Conservation (phyloP, 2,888 invertebrate species). For the Andrena hattorfiana region DNA sequence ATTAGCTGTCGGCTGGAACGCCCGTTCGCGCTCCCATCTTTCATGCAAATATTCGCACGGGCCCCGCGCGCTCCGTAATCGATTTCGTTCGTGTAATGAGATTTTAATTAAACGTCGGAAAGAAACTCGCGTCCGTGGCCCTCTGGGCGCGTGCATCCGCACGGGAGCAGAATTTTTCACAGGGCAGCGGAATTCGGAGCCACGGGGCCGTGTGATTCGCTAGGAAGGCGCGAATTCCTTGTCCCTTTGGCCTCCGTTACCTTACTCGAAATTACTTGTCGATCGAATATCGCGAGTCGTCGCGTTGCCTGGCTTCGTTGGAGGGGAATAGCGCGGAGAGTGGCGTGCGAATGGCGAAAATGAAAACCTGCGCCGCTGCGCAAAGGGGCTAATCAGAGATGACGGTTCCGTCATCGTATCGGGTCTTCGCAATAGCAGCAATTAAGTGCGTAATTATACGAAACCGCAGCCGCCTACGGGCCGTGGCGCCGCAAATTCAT, state of each 20-base stretch:
- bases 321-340: neutral
- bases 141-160: neutral
- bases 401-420: conserved; percentile 66
- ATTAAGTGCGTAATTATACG: conserved; percentile 81
- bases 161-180: neutral
- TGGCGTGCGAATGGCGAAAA: conserved; percentile 22
- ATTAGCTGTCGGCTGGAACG: conserved; percentile 29
- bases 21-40: conserved; percentile 15
- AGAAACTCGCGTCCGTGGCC: neutral
- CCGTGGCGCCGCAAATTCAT: conserved; percentile 75
- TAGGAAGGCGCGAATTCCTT: neutral
- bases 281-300: neutral
- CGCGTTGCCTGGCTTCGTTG: too few relatives aligned
- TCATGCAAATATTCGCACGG: conserved; percentile 39
- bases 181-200: neutral
- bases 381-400: conserved; percentile 63
- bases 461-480: conserved; percentile 74
- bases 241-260: neutral
- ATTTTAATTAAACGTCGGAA: conserved; percentile 58
- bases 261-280: conserved; percentile 19
- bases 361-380: conserved; percentile 30
- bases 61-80: conserved; percentile 15
- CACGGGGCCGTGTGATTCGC: conserved; percentile 7
- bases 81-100: conserved; percentile 52
- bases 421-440: conserved; percentile 76